Base-by-base conservation (phyloP, 2,113 vertebrate species). In the Lethenteron reissneri region DNA sequence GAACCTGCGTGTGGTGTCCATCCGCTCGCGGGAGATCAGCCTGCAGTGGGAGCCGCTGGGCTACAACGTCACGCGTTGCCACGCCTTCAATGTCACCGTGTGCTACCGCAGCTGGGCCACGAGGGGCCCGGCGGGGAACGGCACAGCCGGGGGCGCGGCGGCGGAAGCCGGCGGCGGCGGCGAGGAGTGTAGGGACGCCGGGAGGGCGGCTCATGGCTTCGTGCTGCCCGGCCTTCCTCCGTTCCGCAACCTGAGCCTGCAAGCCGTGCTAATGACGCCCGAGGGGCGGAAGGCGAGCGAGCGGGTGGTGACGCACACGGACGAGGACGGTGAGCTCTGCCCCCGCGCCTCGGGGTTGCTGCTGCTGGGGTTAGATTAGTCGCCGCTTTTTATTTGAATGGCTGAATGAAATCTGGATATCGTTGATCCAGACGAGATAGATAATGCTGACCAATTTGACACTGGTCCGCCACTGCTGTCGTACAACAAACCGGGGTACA, bases 31-130 rank as follows among this genome's bases (percentile, higher is more conserved):
- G 71, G 84, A 84, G 76, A 95, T 99, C 0, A 90, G 91, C 0
- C 91, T 99, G 77, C 91, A 97, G 78, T 96, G 92, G 94, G 94
- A 99, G 74, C 97, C 94, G 6, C 73, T 99, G 78, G 94, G 94
- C 62, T 99, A 99, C 82, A 99, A 99, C 79, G 94, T 99, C 75
- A 99, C 94, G 15, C 91, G 94, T 56, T 99, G 94, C 79, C 92
- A 99, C 77, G 96, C 94, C 59, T 99, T 96, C 75, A 99, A 99
- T 71, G 90, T 99, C 75, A 99, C 94, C 56, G 96, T 99, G 76
- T 99, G 94, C 79, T 99, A 92, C 81, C 91, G 95, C 77, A 97
- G 94, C 79, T 92, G 97, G 76, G 96, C 94, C 59, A 96, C 95
- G 75, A 99, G 97, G 71, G 90, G 97, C 75, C 97, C 94, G 41